Evolutionary conservation across 2,113 vertebrate species (phyloP).

Genomic region (Gobio gobio): DNA sequence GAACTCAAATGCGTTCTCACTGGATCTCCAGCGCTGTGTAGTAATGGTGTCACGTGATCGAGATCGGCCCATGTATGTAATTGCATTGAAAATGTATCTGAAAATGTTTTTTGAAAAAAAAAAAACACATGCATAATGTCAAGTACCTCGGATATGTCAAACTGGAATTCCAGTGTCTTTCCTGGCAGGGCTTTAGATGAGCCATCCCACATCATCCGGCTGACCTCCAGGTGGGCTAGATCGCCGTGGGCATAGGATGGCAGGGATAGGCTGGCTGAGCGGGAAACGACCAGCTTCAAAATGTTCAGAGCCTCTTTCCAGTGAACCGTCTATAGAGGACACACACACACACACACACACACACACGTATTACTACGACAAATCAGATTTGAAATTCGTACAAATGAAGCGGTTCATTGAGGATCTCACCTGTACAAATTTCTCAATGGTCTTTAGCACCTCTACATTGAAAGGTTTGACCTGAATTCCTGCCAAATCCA

Average conservation of each 20-base stretch:
- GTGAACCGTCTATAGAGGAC: slow-evolving; percentile 83
- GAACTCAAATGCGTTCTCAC: too few relatives aligned
- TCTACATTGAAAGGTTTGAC: slow-evolving; percentile 95
- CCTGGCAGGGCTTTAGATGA: slow-evolving; percentile 95
- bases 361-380: neutral
- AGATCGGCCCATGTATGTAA: too few relatives aligned
- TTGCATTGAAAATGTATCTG: neutral
- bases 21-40: too few relatives aligned
- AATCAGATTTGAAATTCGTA: neutral
- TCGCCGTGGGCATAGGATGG: slow-evolving; percentile 89
- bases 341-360: neutral
- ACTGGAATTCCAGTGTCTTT: slow-evolving; percentile 97
- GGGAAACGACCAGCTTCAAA: slow-evolving; percentile 94
- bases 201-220: slow-evolving; percentile 91
- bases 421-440: slow-evolving; percentile 86
- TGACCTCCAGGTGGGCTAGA: slow-evolving; percentile 92
- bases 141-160: slow-evolving; percentile 95
- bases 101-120: neutral
- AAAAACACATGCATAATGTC: neutral
- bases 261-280: slow-evolving; percentile 93
- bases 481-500: slow-evolving; percentile 91
- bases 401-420: neutral
- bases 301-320: slow-evolving; percentile 98
- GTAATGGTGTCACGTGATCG: too few relatives aligned
- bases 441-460: slow-evolving; percentile 96